Evolutionary conservation across 1,140 invertebrate genomes (phyloP), one percentile per base, ranked within the genome.

Genomic region (Aphidius ervi): DNA sequence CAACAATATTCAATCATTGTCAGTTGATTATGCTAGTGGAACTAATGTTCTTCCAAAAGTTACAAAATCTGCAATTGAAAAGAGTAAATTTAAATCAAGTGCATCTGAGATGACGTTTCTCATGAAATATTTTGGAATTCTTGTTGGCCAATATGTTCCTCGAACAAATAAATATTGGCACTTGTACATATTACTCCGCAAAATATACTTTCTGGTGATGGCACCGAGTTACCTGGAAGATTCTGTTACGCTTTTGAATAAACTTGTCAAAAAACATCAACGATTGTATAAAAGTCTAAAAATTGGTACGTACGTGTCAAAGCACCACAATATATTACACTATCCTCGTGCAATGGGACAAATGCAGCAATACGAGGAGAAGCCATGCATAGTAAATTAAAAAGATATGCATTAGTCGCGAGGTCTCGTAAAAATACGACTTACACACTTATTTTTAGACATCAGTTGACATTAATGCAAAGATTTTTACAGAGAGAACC

Each of bases 341-440:
- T 66, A 68, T 58, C 9, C 50, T 40, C 9, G 43, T 43, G 10
- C 63, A 39, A 61, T 65, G 37, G 1, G 9, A 50, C 16, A 55
- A 47, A 62, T 46, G 61, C 43, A 40, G 48, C 63, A n/a, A 63
- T 67, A 56, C 46, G 66, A 6, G 58, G 54, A 46, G 66, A 65
- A 60, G 62, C 63, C 1, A 59, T 58, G 37, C 63, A 67, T 31
- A 41, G 52, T 41, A 53, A 49, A 8, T 60, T 63, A 31, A 67
- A 62, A 63, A 45, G 46, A 48, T 64, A 63, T 47, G 46, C 59
- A 6, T 43, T 16, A 50, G 58, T 56, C 9, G 47, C 58, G 20
- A n/a, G 55, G 5, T 58, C 52, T 54, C 52, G 42, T 42, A 61
- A 41, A 31, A 64, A 67, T 57, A 48, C 57, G 16, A 53, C 42